Percentiles rank a stretch among this genome's conserved stretches.
These are phyloP conservation scores for Halichondria panicea DNA, from an alignment of 37 sponge, comb jelly and placozoan species.

Conservation along the genomic window DNA sequence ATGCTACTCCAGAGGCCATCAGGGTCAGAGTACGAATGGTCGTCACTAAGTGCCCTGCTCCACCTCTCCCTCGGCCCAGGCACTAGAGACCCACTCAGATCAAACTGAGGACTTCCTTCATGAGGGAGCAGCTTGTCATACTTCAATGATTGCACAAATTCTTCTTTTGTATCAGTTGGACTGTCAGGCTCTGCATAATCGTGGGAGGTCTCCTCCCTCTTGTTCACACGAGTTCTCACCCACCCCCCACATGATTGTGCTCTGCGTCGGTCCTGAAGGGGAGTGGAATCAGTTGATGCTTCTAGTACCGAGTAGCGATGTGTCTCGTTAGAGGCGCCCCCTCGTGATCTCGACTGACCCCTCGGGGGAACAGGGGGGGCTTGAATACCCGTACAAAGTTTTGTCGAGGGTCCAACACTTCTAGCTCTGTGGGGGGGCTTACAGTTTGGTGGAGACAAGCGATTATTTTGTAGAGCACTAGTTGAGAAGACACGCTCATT, in stretches of 20 bases:
- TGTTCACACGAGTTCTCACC: not conserved
- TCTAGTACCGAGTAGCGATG: not conserved
- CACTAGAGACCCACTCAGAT: no score
- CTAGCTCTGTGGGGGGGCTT: no score
- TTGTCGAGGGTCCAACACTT: no score
- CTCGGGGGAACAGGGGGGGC: no score
- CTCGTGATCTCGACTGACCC: no score
- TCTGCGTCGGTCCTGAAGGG: not conserved
- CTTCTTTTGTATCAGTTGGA: not conserved
- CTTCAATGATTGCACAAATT: not conserved
- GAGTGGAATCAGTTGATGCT: not conserved
- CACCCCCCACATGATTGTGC: not conserved
- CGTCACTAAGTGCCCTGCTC: no score
- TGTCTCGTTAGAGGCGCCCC: no score
- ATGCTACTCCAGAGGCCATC: not conserved
- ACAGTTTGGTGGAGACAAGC: no score
- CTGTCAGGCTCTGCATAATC: constrained; percentile 27
- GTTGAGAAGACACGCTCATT: no score
- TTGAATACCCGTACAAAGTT: no score
- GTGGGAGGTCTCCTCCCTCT: not conserved
- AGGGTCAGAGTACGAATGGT: not conserved
- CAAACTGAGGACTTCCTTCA: constrained; percentile 2
- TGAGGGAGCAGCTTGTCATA: not conserved
- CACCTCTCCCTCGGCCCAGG: no score
- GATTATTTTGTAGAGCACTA: no score